Evolutionary conservation across 92 coral and sea anemone species (phyloP), one percentile per base, ranked within the genome.

Genomic region (Phenganax stokvisi): DNA sequence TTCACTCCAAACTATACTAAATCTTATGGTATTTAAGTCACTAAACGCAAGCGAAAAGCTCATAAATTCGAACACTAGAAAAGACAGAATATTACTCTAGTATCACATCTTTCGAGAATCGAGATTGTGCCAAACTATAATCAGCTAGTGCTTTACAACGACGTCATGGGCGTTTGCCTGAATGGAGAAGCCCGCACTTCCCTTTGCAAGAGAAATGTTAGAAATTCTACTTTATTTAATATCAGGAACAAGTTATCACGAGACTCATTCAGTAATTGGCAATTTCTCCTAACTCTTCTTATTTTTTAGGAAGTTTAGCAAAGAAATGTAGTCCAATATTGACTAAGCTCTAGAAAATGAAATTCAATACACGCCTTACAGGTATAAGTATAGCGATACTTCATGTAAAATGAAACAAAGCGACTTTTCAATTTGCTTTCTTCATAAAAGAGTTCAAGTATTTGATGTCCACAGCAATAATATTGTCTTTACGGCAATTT

Each of bases 91-190:
- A 1, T 37, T 37, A 37, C 47, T 37, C 47, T 37, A 37, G 5
- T 1, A 37, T 37, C 3, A 2, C 47, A 37, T 1, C 47, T 37
- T 37, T 37, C 25, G 25, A 20, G 25, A 20, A 20, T 20, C 25
- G 25, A 20, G 25, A 20, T 20, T 20, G 25, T 20, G 25, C 25
- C 25, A 20, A 20, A 20, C 25, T 20, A 20, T 20, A 16, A 30
- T 37, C 73, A 11, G 16, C 37, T 64, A 20, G 13, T 10, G 27
- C 30, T 17, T 64, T 64, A 7, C 8, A 12, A 68, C 73, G 73
- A 68, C 73, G 73, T 68, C 73, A 68, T 68, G 73, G 73, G 73
- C 37, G 73, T 68, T 68, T 68, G 73, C 73, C 73, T 68, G 73
- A 68, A 16, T 68, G 47, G 73, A 6, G 7, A 2, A 6, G 73